A percentile compares a stretch with the other conserved stretches of the same genome.
These are phyloP conservation scores for Malacoraja senta DNA, from an alignment of 2,797 vertebrate genomes.

Conservation along the genomic window DNA sequence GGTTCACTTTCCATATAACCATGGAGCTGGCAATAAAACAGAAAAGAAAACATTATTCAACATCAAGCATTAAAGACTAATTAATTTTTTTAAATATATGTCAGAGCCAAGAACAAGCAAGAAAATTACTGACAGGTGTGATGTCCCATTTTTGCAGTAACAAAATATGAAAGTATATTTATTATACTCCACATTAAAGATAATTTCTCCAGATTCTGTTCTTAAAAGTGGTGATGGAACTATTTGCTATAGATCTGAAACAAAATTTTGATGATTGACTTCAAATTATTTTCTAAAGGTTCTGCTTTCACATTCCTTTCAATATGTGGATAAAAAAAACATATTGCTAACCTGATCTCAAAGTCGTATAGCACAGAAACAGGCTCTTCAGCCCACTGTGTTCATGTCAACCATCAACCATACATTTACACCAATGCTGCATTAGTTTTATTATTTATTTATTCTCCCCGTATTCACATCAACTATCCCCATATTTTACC, in stretches of 20 bases:
- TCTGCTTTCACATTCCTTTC: not conserved
- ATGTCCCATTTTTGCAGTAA: constrained; percentile 44
- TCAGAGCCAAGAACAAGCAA: constrained; percentile 42
- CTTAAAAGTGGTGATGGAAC: not conserved
- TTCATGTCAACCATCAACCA: too few relatives aligned
- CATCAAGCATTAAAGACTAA: constrained; percentile 46
- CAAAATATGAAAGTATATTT: constrained; percentile 51
- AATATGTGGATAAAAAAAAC: not conserved
- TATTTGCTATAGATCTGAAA: not conserved
- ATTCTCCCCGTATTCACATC: too few relatives aligned
- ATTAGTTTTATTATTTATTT: too few relatives aligned
- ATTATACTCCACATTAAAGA: constrained; percentile 49
- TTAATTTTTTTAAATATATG: constrained; percentile 50
- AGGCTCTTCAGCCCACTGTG: too few relatives aligned
- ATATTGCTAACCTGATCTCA: not conserved
- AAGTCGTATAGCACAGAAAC: too few relatives aligned
- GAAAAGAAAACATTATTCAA: constrained; percentile 54
- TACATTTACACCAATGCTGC: too few relatives aligned
- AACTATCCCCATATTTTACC: too few relatives aligned
- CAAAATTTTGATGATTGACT: not conserved
- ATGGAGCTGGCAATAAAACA: constrained; percentile 82
- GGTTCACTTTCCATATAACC: constrained; percentile 95
- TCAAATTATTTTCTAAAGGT: not conserved
- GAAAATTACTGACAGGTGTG: constrained; percentile 54
- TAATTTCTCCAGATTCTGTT: constrained; percentile 44